Conservation (phyloP, 2,888 invertebrate genomes). For the Atherix ibis region DNA sequence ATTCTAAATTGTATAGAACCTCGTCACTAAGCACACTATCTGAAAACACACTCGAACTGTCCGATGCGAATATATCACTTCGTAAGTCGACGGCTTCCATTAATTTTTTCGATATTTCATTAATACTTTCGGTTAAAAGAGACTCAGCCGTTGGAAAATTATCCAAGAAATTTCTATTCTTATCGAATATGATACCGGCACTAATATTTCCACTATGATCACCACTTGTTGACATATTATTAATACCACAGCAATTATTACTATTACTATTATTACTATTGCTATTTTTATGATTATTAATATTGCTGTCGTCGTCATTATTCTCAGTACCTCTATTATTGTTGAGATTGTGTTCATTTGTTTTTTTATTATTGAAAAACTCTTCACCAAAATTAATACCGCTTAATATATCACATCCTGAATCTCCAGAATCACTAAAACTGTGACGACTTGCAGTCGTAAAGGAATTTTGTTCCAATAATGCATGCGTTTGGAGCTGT, state of each 20-base stretch:
- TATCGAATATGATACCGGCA: too few species aligned
- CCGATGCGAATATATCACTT: constrained; percentile 11
- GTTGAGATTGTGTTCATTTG: too few species aligned
- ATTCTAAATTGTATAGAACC: constrained; percentile 29
- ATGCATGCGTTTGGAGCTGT: background rate
- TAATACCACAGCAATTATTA: constrained; percentile 8
- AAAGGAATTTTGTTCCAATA: background rate
- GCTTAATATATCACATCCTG: constrained; percentile 27
- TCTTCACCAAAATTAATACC: constrained; percentile 30
- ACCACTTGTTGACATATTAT: constrained; percentile 1
- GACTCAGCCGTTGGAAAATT: constrained; percentile 22
- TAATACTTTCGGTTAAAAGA: constrained; percentile 29
- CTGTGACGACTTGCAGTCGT: constrained; percentile 12
- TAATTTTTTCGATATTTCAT: constrained; percentile 31
- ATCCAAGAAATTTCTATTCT: constrained; percentile 6
- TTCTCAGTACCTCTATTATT: constrained; percentile 3
- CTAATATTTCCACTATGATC: too few species aligned
- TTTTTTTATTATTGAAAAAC: constrained; percentile 19
- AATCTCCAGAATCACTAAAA: constrained; percentile 23
- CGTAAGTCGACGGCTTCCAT: constrained; percentile 28
- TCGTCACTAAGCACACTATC: constrained; percentile 18
- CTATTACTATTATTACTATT: background rate
- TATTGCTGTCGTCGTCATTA: constrained; percentile 9
- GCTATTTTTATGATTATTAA: constrained; percentile 1
- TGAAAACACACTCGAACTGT: constrained; percentile 18